Base-by-base conservation (phyloP, 2,888 invertebrate genomes). In the Aporophyla nigra region DNA sequence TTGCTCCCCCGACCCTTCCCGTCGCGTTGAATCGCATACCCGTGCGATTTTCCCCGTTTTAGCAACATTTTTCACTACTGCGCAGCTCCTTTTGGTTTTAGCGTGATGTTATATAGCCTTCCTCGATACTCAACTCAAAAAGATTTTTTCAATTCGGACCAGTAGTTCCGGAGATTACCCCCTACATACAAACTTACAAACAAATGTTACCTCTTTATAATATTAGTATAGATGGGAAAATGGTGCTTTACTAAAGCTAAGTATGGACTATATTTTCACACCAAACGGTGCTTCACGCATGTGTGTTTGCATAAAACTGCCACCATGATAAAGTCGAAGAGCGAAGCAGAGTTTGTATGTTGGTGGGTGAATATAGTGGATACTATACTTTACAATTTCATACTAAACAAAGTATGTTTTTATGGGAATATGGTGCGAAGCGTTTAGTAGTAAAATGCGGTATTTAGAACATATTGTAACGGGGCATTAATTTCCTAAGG, bases 341-440 rank as follows among this genome's bases (percentile, higher is more conserved):
- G 21, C 19, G 19, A 12, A 24, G 24, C 19, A 24, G 6, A 63
- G 43, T 63, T 10, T 16, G 4, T 33, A n/a, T 16, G 6, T 33
- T 33, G 6, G 10, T 54, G 33, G 10, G 33, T 56, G 33, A 16
- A n/a, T n/a, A n/a, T 21, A 33, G 19, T 71, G 53, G 3, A 24
- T 19, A 14, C 2, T 0, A 12, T 58, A 24, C 76, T 75, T 53
- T 75, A 66, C 65, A 46, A 51, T 80, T 74, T 78, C 77, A 86
- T 71, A 49, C n/a, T 65, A 27, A 69, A 78, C 73, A 62, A 61
- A 78, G 74, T 80, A 65, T 46, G n/a, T 14, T 76, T 71, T 73
- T 74, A 80, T 33, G 68, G n/a, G 19, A 46, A 21, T 9, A 40
- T 40, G 14, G 40, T 69, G 33, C 24, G 27, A 70, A 56, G 40